Conservation (phyloP, 1,140 invertebrate species). For the Dendrolimus punctatus region DNA sequence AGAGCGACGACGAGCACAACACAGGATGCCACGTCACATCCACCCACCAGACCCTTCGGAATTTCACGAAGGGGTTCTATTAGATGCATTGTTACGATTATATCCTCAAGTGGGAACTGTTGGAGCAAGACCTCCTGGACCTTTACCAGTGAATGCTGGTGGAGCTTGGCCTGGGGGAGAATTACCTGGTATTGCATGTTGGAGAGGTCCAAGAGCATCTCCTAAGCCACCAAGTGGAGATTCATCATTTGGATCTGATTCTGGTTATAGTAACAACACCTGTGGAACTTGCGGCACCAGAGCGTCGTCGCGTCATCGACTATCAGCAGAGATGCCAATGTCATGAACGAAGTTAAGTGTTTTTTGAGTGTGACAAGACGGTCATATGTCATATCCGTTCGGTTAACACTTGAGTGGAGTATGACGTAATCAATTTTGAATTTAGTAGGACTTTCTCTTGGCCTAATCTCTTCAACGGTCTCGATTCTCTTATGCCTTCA, state of each 20-base stretch:
- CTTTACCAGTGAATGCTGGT: slow-evolving; percentile 41
- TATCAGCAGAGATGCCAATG: slow-evolving; percentile 43
- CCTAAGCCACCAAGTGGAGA: slow-evolving; percentile 65
- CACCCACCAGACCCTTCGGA: slow-evolving; percentile 63
- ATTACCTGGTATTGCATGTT: slow-evolving; percentile 53
- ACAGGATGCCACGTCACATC: slow-evolving; percentile 51
- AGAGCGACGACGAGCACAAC: slow-evolving; percentile 51
- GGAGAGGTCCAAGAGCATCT: slow-evolving; percentile 60
- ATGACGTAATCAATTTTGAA: slow-evolving; percentile 21
- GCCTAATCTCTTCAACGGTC: slow-evolving; percentile 25
- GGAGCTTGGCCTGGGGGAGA: slow-evolving; percentile 62
- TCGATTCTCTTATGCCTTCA: slow-evolving; percentile 21
- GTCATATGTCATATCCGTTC: slow-evolving; percentile 21
- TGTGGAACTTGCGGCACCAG: slow-evolving; percentile 71
- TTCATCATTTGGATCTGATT: slow-evolving; percentile 71
- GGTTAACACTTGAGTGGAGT: slow-evolving; percentile 12
- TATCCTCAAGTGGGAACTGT: slow-evolving; percentile 73
- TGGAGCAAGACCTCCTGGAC: slow-evolving; percentile 51
- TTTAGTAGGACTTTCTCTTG: slow-evolving; percentile 26
- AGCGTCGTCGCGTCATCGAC: slow-evolving; percentile 61
- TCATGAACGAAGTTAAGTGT: slow-evolving; percentile 24
- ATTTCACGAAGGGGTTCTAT: slow-evolving; percentile 72
- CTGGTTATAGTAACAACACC: slow-evolving; percentile 75
- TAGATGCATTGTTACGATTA: slow-evolving; percentile 73
- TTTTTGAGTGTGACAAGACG: slow-evolving; percentile 14